Percentiles rank a stretch among this genome's conserved stretches.
phyloP scores from a whole-genome alignment of 2,113 vertebrate species.

The Leptocoma aspasia region DNA sequence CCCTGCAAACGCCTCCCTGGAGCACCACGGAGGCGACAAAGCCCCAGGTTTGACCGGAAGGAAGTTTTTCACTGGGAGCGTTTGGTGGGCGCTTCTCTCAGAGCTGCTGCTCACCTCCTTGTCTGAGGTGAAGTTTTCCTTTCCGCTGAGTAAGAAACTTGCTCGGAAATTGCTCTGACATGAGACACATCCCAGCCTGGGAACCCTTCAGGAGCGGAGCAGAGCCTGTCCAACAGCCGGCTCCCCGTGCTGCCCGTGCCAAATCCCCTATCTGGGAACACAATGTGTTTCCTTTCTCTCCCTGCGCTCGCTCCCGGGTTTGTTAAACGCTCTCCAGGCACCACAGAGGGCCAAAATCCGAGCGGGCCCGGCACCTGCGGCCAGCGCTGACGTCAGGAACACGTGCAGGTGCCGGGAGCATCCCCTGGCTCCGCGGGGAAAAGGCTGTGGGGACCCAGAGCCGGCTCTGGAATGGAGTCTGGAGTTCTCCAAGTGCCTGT shows the following conservation, averaged over 20 bases:
- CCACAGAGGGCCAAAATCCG: neutral
- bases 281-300: constrained; percentile 64
- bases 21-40: neutral
- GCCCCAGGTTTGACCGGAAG: neutral
- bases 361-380: constrained; percentile 15
- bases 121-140: neutral
- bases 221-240: neutral
- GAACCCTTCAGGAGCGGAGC: neutral
- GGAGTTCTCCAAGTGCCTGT: neutral
- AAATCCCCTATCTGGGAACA: constrained; percentile 55
- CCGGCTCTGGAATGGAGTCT: accelerated
- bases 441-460: neutral
- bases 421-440: neutral
- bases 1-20: neutral
- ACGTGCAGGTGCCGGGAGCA: neutral
- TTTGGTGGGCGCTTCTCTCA: neutral
- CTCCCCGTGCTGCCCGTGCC: neutral
- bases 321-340: neutral
- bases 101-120: neutral
- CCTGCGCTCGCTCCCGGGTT: neutral
- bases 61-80: neutral
- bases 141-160: neutral
- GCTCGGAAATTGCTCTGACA: neutral
- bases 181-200: constrained; percentile 6
- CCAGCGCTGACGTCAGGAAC: neutral